Percentiles rank a stretch among this genome's conserved stretches.
Conservation (phyloP, 2,888 invertebrate genomes). For the Cordylochernes scorpioides region DNA sequence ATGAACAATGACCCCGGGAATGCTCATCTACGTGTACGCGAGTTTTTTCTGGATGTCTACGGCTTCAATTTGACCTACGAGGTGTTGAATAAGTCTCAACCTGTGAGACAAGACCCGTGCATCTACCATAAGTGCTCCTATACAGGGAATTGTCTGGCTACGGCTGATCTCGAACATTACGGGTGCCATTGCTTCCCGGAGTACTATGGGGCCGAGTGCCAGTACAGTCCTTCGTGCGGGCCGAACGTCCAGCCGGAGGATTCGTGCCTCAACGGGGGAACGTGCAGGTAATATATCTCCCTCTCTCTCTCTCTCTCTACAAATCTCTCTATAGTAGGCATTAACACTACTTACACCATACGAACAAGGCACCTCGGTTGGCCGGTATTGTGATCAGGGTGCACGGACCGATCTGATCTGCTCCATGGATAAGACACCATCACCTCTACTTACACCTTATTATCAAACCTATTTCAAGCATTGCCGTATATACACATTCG, state of each 20-base stretch:
- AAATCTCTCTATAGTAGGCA: no score
- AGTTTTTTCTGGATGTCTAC: slow-evolving; percentile 52
- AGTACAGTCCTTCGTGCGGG: slow-evolving; percentile 52
- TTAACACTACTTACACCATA: no score
- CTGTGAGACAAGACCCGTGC: slow-evolving; percentile 26
- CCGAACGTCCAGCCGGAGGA: slow-evolving; percentile 31
- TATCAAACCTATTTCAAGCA: no score
- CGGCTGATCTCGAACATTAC: slow-evolving; percentile 40
- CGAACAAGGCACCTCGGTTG: no score
- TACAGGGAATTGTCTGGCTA: slow-evolving; percentile 51
- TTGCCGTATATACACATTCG: no score
- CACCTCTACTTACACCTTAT: no score
- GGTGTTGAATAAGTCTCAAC: slow-evolving; percentile 28
- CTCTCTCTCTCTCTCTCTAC: neutral
- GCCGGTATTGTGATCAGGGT: no score
- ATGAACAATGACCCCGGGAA: slow-evolving; percentile 29
- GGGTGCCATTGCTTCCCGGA: slow-evolving; percentile 52
- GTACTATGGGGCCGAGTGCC: slow-evolving; percentile 48
- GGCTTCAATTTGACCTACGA: slow-evolving; percentile 82
- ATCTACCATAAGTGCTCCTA: slow-evolving; percentile 53
- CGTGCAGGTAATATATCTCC: slow-evolving; percentile 38
- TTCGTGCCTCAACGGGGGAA: slow-evolving; percentile 48
- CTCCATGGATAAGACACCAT: no score
- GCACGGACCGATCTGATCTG: no score
- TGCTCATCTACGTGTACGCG: slow-evolving; percentile 51